Conservation (phyloP, 2,113 vertebrate genomes). For the Struthio camelus region DNA sequence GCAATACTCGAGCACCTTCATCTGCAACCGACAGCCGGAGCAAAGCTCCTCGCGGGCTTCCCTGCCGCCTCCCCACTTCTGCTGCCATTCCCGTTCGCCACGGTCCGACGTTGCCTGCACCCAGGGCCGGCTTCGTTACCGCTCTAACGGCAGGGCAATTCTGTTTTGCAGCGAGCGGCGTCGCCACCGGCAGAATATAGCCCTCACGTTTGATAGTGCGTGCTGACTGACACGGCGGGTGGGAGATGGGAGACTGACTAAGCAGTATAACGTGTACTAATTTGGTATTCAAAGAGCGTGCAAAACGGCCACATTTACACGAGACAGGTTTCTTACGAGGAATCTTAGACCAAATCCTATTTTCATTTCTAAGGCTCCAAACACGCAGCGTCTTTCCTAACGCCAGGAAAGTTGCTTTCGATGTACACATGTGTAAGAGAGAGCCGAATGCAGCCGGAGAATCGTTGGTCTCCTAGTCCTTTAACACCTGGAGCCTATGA, state of each 20-base stretch:
- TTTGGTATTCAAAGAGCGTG: background rate
- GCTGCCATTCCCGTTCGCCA: background rate
- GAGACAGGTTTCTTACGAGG: background rate
- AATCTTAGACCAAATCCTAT: background rate
- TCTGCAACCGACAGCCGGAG: background rate
- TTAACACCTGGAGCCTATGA: background rate
- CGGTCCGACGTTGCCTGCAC: background rate
- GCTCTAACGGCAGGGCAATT: background rate
- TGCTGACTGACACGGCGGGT: fast-evolving
- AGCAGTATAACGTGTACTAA: background rate
- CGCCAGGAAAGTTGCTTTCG: fast-evolving
- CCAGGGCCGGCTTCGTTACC: background rate
- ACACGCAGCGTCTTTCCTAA: background rate
- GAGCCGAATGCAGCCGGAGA: background rate
- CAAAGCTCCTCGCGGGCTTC: background rate
- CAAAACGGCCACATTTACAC: background rate
- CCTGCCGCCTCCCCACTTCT: fast-evolving
- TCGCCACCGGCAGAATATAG: fast-evolving
- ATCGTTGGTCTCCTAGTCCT: background rate
- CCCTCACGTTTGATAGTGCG: fast-evolving
- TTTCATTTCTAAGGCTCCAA: background rate
- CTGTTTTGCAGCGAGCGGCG: fast-evolving
- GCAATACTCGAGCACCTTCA: background rate
- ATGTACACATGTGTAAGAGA: background rate
- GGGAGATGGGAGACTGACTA: background rate